Percentiles rank a stretch among this genome's conserved stretches.
Conservation (phyloP, 2,888 invertebrate genomes). For the Andricus curvator region DNA sequence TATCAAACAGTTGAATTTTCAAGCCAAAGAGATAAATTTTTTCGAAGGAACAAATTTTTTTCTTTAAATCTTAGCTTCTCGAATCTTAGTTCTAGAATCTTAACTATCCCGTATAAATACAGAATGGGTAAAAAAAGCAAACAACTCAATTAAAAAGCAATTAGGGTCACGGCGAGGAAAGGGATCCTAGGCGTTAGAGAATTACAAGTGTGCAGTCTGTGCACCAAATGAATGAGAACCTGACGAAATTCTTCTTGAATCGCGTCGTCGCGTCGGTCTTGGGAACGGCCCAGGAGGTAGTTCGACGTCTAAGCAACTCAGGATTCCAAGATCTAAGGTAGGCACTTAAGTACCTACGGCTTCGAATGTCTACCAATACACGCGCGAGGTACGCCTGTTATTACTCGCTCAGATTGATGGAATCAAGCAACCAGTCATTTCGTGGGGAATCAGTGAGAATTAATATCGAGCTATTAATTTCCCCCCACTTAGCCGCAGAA, state of each 20-base stretch:
- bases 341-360: conserved; percentile 12
- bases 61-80: no score
- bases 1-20: no score
- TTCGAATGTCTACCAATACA: conserved; percentile 23
- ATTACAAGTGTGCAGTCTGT: neutral
- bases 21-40: no score
- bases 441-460: conserved; percentile 76
- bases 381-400: conserved; percentile 68
- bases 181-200: neutral
- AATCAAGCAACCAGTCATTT: conserved; percentile 77
- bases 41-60: no score
- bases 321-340: conserved; percentile 3
- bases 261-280: neutral
- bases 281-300: conserved; percentile 24
- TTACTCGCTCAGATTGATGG: conserved; percentile 76
- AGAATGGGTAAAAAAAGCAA: neutral
- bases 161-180: neutral
- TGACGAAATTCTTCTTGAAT: conserved; percentile 18
- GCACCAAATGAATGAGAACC: conserved; percentile 1
- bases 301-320: neutral
- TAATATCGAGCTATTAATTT: conserved; percentile 77
- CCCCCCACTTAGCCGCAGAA: conserved; percentile 60
- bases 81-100: no score
- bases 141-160: conserved; percentile 30
- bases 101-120: no score